Evolutionary conservation across 2,888 invertebrate genomes (phyloP).

Genomic region (Falcaria lacertinaria): DNA sequence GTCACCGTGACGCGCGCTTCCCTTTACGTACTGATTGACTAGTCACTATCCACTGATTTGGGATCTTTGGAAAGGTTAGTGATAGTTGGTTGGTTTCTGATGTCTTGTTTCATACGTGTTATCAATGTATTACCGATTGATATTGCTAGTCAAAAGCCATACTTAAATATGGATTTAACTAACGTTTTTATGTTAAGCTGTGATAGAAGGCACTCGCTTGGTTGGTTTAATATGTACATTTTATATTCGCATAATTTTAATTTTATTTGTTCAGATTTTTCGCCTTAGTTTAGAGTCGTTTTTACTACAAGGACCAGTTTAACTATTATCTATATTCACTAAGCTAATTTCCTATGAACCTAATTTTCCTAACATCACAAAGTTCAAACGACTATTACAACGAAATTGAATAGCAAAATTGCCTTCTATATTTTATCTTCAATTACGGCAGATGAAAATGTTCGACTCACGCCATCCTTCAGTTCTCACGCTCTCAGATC

Average conservation of each 20-base stretch:
- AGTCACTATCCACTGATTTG: constrained; percentile 16
- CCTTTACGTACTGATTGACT: constrained; percentile 9
- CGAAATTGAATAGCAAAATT: constrained; percentile 37
- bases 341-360: too few relatives aligned
- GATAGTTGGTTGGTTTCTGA: background rate
- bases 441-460: constrained; percentile 32
- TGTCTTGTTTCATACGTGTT: background rate
- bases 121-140: too few relatives aligned
- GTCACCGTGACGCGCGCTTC: constrained; percentile 26
- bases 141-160: too few relatives aligned
- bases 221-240: too few relatives aligned
- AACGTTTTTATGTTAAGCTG: too few relatives aligned
- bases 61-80: constrained; percentile 5
- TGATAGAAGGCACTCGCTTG: too few relatives aligned
- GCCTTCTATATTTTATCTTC: constrained; percentile 44
- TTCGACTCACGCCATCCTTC: constrained; percentile 3
- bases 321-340: too few relatives aligned
- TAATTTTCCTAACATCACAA: background rate
- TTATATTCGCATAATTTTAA: too few relatives aligned
- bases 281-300: too few relatives aligned
- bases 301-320: too few relatives aligned
- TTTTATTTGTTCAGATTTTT: too few relatives aligned
- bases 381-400: constrained; percentile 1
- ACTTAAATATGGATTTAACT: too few relatives aligned
- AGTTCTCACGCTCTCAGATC: constrained; percentile 12